Conservation (phyloP, 1,140 invertebrate species). For the Hypothenemus hampei region DNA sequence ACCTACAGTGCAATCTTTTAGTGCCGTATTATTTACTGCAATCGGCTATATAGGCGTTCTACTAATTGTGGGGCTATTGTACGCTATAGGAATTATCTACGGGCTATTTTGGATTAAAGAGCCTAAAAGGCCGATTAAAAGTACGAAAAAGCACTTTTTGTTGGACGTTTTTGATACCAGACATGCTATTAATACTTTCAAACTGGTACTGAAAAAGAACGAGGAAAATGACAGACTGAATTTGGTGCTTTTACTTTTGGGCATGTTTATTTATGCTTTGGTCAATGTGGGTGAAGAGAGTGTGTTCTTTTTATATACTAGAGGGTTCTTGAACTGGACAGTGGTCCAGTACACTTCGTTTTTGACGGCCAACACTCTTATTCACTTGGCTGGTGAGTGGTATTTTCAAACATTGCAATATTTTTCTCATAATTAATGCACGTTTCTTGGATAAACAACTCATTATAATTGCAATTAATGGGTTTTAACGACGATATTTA, state of each 20-base stretch:
- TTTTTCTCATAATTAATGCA: background rate
- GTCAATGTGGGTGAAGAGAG: conserved; percentile 35
- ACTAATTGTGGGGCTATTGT: conserved; percentile 30
- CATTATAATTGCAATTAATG: background rate
- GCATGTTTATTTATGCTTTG: conserved; percentile 33
- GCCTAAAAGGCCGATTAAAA: conserved; percentile 27
- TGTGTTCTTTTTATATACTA: conserved; percentile 34
- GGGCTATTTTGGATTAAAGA: conserved; percentile 42
- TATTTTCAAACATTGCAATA: background rate
- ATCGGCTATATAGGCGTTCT: conserved; percentile 39
- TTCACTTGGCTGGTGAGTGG: conserved; percentile 41
- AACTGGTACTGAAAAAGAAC: conserved; percentile 35
- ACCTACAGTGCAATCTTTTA: conserved; percentile 35
- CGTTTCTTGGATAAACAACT: too few species aligned
- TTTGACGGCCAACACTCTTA: conserved; percentile 32
- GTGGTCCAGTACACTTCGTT: conserved; percentile 36
- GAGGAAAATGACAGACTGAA: conserved; percentile 31
- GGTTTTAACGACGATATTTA: too few species aligned
- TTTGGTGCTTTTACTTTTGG: conserved; percentile 32
- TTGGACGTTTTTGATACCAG: conserved; percentile 41
- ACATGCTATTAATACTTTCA: conserved; percentile 40
- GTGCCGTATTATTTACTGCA: conserved; percentile 35
- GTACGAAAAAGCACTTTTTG: conserved; percentile 22
- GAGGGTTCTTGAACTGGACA: conserved; percentile 33
- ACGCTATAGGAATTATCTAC: conserved; percentile 35